Percentiles rank a stretch among this genome's conserved stretches.
Evolutionary conservation across 2,113 vertebrate genomes (phyloP).

Genomic region (Campylomormyrus tamandua): DNA sequence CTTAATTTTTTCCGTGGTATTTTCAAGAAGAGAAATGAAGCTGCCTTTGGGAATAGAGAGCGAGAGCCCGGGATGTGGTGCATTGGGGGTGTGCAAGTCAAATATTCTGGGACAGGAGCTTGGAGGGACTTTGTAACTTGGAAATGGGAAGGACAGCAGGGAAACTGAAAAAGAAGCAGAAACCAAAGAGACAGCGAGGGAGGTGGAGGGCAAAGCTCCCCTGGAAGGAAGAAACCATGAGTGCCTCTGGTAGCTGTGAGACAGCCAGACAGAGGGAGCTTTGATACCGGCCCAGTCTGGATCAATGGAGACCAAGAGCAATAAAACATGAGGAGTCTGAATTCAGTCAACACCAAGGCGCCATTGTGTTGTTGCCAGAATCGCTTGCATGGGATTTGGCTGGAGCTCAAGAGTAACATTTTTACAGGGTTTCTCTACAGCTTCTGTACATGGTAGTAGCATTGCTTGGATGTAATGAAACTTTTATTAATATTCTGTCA

Average conservation of each 20-base stretch:
- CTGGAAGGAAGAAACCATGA: background rate
- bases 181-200: background rate
- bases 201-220: background rate
- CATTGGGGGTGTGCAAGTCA: background rate
- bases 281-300: background rate
- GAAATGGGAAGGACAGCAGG: background rate
- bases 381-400: background rate
- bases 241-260: background rate
- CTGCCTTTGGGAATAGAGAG: background rate
- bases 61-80: background rate
- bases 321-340: conserved; percentile 8
- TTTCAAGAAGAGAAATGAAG: background rate
- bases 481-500: background rate
- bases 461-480: background rate
- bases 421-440: background rate
- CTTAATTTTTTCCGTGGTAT: background rate
- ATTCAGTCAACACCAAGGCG: background rate
- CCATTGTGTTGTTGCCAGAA: background rate
- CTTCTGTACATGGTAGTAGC: background rate
- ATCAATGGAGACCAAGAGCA: background rate
- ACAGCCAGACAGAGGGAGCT: background rate
- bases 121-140: background rate
- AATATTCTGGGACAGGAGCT: background rate
- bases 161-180: background rate
- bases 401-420: background rate